These are phyloP conservation scores for Pelodiscus sinensis DNA, from an alignment of 2,113 vertebrate species.

Conservation along the genomic window DNA sequence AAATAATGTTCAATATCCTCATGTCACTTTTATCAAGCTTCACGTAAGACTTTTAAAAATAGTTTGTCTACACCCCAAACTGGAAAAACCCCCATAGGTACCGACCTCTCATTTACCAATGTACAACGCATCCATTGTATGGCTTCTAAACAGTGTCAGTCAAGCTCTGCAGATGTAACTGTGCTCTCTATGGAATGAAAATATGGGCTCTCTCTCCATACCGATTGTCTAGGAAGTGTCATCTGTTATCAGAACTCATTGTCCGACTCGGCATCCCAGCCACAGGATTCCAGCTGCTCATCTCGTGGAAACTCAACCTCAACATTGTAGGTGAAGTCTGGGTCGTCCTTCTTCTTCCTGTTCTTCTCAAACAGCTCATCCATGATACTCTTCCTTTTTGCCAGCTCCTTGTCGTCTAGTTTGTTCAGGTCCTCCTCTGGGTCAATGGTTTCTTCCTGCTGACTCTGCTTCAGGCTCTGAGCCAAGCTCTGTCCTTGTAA, in stretches of 20 bases:
- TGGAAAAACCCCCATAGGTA: background rate
- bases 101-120: rapidly evolving
- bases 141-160: background rate
- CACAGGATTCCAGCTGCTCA: conserved; percentile 82
- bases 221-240: background rate
- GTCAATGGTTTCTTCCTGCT: conserved; percentile 77
- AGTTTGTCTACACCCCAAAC: background rate
- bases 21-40: background rate
- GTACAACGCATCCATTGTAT: rapidly evolving
- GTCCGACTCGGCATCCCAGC: conserved; percentile 90
- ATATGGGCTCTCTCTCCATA: background rate
- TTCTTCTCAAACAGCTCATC: conserved; percentile 92
- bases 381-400: conserved; percentile 91
- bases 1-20: background rate
- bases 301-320: conserved; percentile 89
- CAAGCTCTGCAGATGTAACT: background rate
- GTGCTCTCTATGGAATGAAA: background rate
- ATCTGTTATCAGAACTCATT: conserved; percentile 81
- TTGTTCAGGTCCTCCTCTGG: conserved; percentile 94
- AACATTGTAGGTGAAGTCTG: conserved; percentile 89
- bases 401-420: conserved; percentile 88
- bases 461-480: conserved; percentile 81
- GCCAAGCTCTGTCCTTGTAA: conserved; percentile 82
- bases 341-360: conserved; percentile 86
- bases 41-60: background rate